phyloP scores from a whole-genome alignment of 1,140 invertebrate genomes.

The Atta colombica region DNA sequence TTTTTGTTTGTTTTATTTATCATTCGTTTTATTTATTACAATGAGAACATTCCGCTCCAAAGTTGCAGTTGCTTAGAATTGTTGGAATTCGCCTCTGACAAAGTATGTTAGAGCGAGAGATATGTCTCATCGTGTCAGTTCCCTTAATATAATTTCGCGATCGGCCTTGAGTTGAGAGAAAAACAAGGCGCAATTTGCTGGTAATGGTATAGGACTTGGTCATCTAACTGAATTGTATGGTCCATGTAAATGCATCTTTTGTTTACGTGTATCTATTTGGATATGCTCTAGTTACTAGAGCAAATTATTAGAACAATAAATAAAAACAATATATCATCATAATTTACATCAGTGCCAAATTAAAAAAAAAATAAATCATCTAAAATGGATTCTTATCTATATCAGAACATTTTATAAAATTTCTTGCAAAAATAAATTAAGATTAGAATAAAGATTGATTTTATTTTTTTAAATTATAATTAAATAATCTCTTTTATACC shows the following conservation, averaged over 20 bases:
- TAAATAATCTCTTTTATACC: background rate
- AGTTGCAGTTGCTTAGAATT: background rate
- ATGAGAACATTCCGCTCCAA: background rate
- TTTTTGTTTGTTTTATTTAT: background rate
- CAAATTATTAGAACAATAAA: background rate
- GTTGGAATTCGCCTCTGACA: background rate
- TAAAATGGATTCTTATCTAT: background rate
- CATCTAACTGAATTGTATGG: background rate
- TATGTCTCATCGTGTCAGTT: background rate
- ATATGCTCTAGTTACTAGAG: background rate
- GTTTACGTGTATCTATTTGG: background rate
- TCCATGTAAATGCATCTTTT: background rate
- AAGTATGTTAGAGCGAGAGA: slow-evolving; percentile 15
- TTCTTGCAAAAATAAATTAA: background rate
- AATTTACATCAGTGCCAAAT: background rate
- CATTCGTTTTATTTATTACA: background rate
- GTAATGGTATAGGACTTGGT: background rate
- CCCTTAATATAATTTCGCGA: slow-evolving; percentile 13
- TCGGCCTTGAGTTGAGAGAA: slow-evolving; percentile 13
- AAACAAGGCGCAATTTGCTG: background rate
- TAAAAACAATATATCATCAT: background rate
- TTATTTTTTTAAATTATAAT: too few relatives aligned
- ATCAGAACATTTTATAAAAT: background rate
- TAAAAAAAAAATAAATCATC: background rate
- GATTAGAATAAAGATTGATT: background rate